Evolutionary conservation across 2,888 invertebrate species (phyloP).

Genomic region (Unio pictorum): DNA sequence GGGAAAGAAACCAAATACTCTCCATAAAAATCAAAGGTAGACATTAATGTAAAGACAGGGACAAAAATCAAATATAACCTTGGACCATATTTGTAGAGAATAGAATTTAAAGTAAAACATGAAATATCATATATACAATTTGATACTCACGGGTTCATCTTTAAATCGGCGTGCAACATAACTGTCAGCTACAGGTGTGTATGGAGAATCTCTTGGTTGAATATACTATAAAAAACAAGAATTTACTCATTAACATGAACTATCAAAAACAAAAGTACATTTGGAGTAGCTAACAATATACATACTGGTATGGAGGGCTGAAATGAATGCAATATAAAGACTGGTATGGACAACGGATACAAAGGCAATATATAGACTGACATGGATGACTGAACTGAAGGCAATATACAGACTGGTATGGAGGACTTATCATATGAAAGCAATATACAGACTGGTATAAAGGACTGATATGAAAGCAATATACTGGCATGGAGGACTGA

Average conservation of each 20-base stretch:
- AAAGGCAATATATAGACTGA: no score
- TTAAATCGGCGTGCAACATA: conserved; percentile 26
- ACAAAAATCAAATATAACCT: not conserved
- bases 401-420: no score
- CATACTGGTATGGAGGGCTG: no score
- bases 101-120: conserved; percentile 1
- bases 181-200: conserved; percentile 21
- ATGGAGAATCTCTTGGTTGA: conserved; percentile 40
- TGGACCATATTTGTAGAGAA: not conserved
- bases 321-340: no score
- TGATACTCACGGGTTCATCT: conserved; percentile 36
- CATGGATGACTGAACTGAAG: no score
- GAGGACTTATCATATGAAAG: no score
- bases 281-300: not conserved
- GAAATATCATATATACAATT: not conserved
- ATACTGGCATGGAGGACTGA: no score
- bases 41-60: not conserved
- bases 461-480: no score
- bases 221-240: conserved; percentile 38
- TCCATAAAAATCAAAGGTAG: not conserved
- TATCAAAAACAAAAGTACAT: not conserved
- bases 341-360: no score
- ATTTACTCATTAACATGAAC: not conserved
- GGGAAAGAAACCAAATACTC: no score
- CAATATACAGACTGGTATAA: no score